These are phyloP conservation scores for Danaus melanippus DNA, from an alignment of 1,140 invertebrate species.

Conservation along the genomic window DNA sequence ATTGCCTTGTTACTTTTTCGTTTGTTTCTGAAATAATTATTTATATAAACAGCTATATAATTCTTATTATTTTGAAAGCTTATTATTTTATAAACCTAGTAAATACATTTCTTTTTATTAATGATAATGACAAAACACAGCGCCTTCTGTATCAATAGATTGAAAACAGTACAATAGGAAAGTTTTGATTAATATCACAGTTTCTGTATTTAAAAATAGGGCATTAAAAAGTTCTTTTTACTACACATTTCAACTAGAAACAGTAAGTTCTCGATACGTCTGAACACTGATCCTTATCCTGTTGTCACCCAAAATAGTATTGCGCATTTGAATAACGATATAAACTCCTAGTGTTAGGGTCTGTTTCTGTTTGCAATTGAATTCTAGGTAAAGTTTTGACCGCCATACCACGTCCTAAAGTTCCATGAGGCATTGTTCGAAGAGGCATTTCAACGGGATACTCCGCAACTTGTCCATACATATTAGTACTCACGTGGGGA, in stretches of 20 bases:
- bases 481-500: conserved; percentile 65
- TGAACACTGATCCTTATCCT: conserved; percentile 58
- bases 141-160: conserved; percentile 37
- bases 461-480: conserved; percentile 68
- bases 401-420: conserved; percentile 59
- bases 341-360: conserved; percentile 66
- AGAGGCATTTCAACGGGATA: conserved; percentile 67
- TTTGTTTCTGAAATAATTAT: no score
- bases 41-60: no score
- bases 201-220: conserved; percentile 68
- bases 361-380: conserved; percentile 61
- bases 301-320: conserved; percentile 72
- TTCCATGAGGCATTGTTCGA: conserved; percentile 64
- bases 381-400: conserved; percentile 61
- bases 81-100: no score
- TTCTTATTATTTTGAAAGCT: no score
- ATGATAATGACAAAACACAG: conserved; percentile 25
- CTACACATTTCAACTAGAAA: conserved; percentile 66
- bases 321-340: conserved; percentile 71
- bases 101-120: no score
- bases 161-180: conserved; percentile 54
- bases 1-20: no score
- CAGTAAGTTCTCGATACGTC: conserved; percentile 71
- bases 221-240: conserved; percentile 57
- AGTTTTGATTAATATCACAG: conserved; percentile 71